Evolutionary conservation across 35 echinoderm and acorn worm species (phyloP), one percentile per base, ranked within the genome.

Genomic region (Apostichopus japonicus): DNA sequence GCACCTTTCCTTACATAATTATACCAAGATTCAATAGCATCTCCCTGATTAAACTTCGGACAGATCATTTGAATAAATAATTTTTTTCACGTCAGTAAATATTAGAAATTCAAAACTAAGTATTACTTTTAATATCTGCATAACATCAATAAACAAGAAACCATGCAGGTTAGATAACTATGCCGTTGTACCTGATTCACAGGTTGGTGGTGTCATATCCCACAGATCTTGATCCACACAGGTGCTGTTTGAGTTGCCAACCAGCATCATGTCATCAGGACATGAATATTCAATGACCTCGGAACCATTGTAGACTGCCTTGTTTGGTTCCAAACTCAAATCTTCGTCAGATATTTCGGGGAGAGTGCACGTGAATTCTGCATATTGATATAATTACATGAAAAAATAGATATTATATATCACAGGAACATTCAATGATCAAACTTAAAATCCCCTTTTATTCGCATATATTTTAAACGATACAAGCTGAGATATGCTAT

Each of bases 281-380:
- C 71, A 75, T n/a, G 71, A 15, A 23, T 75, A 75, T 75, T 75
- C 17, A 75, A 75, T n/a, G n/a, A 75, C 71, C 17, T 75, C 71
- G 15, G 21, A 75, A 75, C 17, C 71, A 75, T 75, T 75, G 21
- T 75, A 75, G 71, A 75, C 17, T 8, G 71, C 6, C 71, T 75
- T 75, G 71, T 23, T 75, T 75, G 71, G 71, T 75, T 21, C 71
- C 22, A 75, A 7, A 21, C 15, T 75, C 17, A 75, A 1, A 23
- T 75, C 17, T 21, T 75, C 71, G 71, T 75, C 71, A 75, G 71
- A 75, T 23, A 21, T 23, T 19, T 19, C 71, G n/a, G 71, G 16
- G 1, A 75, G 4, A 19, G n/a, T 75, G 6, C 71, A 75, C 17
- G 71, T 75, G 71, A 19, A 75, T 75, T 7, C 16, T 75, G 21